A percentile compares a stretch with the other conserved stretches of the same genome.
These are phyloP conservation scores for Dinomys branickii DNA, from an alignment of 2,113 vertebrate genomes.

Conservation along the genomic window DNA sequence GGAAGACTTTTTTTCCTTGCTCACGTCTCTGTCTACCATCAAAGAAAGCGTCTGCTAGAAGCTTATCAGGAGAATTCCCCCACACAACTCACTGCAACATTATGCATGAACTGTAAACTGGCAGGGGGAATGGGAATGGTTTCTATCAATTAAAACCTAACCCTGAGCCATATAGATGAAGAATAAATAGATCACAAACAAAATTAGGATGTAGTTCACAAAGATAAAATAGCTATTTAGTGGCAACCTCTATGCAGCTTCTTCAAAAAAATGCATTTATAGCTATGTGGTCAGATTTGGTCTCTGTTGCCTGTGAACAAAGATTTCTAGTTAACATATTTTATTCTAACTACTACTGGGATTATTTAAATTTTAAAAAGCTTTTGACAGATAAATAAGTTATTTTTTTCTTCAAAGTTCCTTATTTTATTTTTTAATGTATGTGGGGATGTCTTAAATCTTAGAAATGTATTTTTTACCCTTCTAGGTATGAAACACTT, in stretches of 20 bases:
- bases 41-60: slow-evolving; percentile 35
- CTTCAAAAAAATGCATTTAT: background rate
- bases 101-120: background rate
- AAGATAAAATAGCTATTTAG: background rate
- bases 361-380: slow-evolving; percentile 37
- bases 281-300: background rate
- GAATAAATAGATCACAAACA: background rate
- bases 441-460: background rate
- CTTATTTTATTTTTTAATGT: background rate
- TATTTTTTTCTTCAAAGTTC: slow-evolving; percentile 25
- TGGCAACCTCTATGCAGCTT: background rate
- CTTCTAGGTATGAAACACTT: background rate
- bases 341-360: slow-evolving; percentile 22
- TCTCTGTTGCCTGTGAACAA: background rate
- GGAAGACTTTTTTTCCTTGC: background rate
- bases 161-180: background rate
- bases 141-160: background rate
- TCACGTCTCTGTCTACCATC: background rate
- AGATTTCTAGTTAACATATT: slow-evolving; percentile 7
- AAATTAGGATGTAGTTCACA: background rate
- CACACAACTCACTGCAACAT: background rate
- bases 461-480: slow-evolving; percentile 21
- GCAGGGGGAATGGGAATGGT: background rate
- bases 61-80: background rate
- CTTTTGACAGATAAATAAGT: background rate